These are phyloP conservation scores for Drosophila cardini DNA, from an alignment of 1,140 invertebrate genomes.

Conservation along the genomic window DNA sequence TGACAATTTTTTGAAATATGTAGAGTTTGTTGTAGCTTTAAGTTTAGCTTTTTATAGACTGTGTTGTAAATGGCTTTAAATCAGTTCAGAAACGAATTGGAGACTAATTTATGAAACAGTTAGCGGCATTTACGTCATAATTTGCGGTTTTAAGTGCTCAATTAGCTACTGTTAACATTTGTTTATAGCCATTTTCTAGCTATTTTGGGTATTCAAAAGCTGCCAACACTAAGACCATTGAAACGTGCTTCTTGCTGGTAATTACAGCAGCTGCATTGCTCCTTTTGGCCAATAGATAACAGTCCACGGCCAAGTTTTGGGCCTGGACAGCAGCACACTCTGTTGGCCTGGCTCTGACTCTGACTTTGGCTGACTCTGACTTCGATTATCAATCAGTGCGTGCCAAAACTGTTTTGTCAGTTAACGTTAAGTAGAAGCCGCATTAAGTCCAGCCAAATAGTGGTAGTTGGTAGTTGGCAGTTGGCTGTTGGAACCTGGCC, in stretches of 20 bases:
- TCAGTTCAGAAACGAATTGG: no score
- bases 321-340: background rate
- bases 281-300: slow-evolving; percentile 25
- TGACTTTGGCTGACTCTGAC: slow-evolving; percentile 34
- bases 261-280: slow-evolving; percentile 54
- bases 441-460: slow-evolving; percentile 61
- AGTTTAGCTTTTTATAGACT: no score
- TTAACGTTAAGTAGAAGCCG: slow-evolving; percentile 73
- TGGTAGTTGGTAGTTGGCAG: slow-evolving; percentile 1
- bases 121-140: no score
- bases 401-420: slow-evolving; percentile 80
- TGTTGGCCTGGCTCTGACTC: background rate
- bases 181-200: no score
- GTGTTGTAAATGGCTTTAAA: no score
- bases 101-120: no score
- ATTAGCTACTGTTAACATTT: no score
- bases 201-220: no score
- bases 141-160: no score
- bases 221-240: background rate
- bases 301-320: background rate
- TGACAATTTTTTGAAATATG: no score
- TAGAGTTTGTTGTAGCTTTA: no score
- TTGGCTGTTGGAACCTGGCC: slow-evolving; percentile 15
- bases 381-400: slow-evolving; percentile 80
- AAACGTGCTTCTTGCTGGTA: slow-evolving; percentile 50